Conservation (phyloP, 2,113 vertebrate genomes). For the Nibea albiflora region DNA sequence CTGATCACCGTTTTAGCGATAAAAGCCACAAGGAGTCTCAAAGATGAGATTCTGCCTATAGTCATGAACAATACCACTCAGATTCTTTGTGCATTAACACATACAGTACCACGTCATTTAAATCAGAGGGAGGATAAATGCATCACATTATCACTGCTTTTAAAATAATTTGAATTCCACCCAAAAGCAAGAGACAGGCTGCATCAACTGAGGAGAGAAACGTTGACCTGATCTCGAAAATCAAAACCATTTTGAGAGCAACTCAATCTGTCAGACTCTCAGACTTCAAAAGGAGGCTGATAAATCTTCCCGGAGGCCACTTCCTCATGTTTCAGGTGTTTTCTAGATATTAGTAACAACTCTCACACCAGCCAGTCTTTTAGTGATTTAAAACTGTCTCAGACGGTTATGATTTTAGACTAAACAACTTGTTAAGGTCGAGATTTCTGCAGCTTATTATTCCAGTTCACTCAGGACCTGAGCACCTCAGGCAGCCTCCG, state of each 20-base stretch:
- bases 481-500: slow-evolving; percentile 46
- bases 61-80: slow-evolving; percentile 15
- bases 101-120: slow-evolving; percentile 2
- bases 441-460: slow-evolving; percentile 27
- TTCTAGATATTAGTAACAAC: neutral
- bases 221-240: slow-evolving; percentile 42
- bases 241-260: slow-evolving; percentile 13
- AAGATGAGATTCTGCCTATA: slow-evolving; percentile 28
- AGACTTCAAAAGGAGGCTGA: slow-evolving; percentile 42
- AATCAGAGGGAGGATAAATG: slow-evolving; percentile 13
- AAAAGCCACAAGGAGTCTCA: slow-evolving; percentile 39
- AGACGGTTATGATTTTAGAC: slow-evolving; percentile 13
- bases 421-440: slow-evolving; percentile 19
- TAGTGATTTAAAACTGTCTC: slow-evolving; percentile 1
- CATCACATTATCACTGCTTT: slow-evolving; percentile 19
- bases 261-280: slow-evolving; percentile 6
- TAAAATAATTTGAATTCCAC: slow-evolving; percentile 42
- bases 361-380: neutral
- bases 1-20: slow-evolving; percentile 35
- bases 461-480: slow-evolving; percentile 44
- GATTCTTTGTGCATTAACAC: slow-evolving; percentile 17
- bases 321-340: neutral
- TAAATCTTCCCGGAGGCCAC: neutral
- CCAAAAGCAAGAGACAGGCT: slow-evolving; percentile 38
- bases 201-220: slow-evolving; percentile 20